Percentiles rank a stretch among this genome's conserved stretches.
phyloP scores from a whole-genome alignment of 2,888 invertebrate species.

The Tenthredo distinguenda region DNA sequence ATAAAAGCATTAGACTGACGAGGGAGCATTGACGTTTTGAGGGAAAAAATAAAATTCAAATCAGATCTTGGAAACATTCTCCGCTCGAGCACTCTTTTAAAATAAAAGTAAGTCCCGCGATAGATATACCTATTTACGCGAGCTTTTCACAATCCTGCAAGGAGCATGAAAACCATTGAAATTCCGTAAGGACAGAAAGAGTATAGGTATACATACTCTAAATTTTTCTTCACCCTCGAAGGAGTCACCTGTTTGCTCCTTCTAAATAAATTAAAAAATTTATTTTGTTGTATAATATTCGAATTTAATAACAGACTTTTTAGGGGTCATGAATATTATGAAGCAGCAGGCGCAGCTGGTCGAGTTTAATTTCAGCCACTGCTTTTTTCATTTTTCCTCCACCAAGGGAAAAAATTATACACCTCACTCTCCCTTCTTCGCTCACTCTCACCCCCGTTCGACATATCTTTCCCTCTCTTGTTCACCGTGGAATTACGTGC shows the following conservation, averaged over 20 bases:
- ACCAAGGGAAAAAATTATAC: slow-evolving; percentile 25
- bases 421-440: slow-evolving; percentile 16
- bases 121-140: neutral
- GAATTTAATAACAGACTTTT: slow-evolving; percentile 67
- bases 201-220: neutral
- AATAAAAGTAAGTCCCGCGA: neutral
- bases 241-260: slow-evolving; percentile 35
- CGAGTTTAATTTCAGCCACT: slow-evolving; percentile 64
- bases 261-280: slow-evolving; percentile 45
- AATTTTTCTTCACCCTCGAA: slow-evolving; percentile 22
- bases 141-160: neutral
- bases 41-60: neutral
- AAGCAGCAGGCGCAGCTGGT: slow-evolving; percentile 59
- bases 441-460: neutral
- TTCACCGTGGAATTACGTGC: neutral
- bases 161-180: neutral
- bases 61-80: neutral
- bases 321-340: slow-evolving; percentile 65
- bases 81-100: neutral
- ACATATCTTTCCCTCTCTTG: slow-evolving; percentile 13
- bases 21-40: slow-evolving; percentile 5
- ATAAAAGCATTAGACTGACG: slow-evolving; percentile 10
- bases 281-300: slow-evolving; percentile 58
- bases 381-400: slow-evolving; percentile 17
- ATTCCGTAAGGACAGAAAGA: neutral